Conservation (phyloP, 2,797 vertebrate species). For the Geotrypetes seraphini region DNA sequence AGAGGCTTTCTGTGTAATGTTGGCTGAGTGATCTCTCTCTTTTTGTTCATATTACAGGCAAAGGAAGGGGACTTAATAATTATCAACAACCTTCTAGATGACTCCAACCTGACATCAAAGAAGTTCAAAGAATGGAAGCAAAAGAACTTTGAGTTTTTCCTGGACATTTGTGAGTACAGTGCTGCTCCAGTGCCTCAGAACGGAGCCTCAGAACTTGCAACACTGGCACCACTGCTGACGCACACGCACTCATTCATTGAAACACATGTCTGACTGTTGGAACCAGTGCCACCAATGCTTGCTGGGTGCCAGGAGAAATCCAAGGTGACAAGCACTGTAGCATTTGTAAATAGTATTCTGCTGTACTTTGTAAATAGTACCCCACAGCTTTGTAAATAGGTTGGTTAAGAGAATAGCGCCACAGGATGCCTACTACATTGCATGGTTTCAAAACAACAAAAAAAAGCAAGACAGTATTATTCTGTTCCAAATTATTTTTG, state of each 20-base stretch:
- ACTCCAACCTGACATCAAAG: slow-evolving; percentile 69
- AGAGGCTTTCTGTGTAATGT: too few relatives aligned
- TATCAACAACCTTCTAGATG: slow-evolving; percentile 71
- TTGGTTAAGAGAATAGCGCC: slow-evolving; percentile 72
- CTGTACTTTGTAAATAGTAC: slow-evolving; percentile 68
- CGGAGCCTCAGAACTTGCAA: slow-evolving; percentile 64
- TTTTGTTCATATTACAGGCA: slow-evolving; percentile 49
- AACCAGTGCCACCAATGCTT: background rate
- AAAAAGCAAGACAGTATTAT: slow-evolving; percentile 67
- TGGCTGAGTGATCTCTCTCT: slow-evolving; percentile 8
- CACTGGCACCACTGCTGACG: slow-evolving; percentile 64
- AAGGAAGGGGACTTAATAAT: slow-evolving; percentile 73
- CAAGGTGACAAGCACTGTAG: slow-evolving; percentile 53
- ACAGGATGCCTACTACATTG: slow-evolving; percentile 82
- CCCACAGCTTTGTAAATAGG: slow-evolving; percentile 68
- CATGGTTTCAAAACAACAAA: too few relatives aligned
- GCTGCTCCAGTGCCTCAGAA: slow-evolving; percentile 57
- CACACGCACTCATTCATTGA: slow-evolving; percentile 84
- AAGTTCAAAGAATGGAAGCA: slow-evolving; percentile 81
- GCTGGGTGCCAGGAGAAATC: slow-evolving; percentile 23
- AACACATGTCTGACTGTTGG: slow-evolving; percentile 66
- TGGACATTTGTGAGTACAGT: slow-evolving; percentile 80
- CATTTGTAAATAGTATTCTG: slow-evolving; percentile 68
- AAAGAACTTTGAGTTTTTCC: slow-evolving; percentile 77
- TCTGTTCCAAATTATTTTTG: slow-evolving; percentile 31